A percentile compares a stretch with the other conserved stretches of the same genome.
Evolutionary conservation across 2,888 invertebrate species (phyloP).

Genomic region (Heteromurus nitidus): DNA sequence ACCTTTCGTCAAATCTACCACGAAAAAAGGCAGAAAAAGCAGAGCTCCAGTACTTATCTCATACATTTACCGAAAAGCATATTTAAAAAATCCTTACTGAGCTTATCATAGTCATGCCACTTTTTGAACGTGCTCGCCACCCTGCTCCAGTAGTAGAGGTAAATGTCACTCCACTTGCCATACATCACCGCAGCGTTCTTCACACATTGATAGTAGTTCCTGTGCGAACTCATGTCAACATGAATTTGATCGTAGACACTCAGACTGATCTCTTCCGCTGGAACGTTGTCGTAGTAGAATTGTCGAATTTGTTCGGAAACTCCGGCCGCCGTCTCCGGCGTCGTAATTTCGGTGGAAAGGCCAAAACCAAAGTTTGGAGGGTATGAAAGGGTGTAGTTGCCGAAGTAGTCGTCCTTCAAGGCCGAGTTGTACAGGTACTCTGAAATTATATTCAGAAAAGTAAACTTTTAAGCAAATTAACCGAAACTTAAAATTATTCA

Average conservation of each 20-base stretch:
- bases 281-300: slow-evolving; percentile 64
- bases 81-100: slow-evolving; percentile 38
- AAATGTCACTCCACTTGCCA: slow-evolving; percentile 59
- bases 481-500: background rate
- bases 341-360: background rate
- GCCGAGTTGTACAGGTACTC: slow-evolving; percentile 37
- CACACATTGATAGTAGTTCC: slow-evolving; percentile 68
- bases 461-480: background rate
- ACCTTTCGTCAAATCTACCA: slow-evolving; percentile 38
- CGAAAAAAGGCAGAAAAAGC: no score
- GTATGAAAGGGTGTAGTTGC: slow-evolving; percentile 26
- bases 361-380: slow-evolving; percentile 49
- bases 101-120: slow-evolving; percentile 50
- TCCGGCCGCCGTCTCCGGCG: background rate
- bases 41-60: background rate
- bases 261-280: slow-evolving; percentile 39
- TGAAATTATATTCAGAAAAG: background rate
- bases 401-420: slow-evolving; percentile 20
- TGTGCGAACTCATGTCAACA: slow-evolving; percentile 63
- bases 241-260: slow-evolving; percentile 51
- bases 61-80: background rate
- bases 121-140: slow-evolving; percentile 24
- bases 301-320: slow-evolving; percentile 52
- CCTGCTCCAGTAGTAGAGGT: slow-evolving; percentile 65
- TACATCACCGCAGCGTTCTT: slow-evolving; percentile 59